phyloP scores from a whole-genome alignment of 2,113 vertebrate species.

The Mungos mungo region DNA sequence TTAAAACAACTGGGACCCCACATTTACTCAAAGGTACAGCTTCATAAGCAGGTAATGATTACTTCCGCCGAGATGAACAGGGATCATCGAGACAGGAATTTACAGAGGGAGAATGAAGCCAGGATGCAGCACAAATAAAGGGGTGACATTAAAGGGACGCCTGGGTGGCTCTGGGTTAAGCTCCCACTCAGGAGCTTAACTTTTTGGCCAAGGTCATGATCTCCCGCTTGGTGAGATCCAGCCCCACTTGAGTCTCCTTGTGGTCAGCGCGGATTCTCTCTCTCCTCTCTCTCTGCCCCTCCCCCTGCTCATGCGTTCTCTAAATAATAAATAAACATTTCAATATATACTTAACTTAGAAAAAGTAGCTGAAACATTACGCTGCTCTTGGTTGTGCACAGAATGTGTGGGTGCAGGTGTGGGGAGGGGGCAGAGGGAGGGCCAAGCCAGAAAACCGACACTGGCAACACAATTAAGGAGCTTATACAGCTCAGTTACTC shows the following conservation, averaged over 20 bases:
- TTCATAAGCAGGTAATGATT: conserved; percentile 27
- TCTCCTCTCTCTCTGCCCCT: too few relatives aligned
- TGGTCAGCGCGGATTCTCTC: too few relatives aligned
- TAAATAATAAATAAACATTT: too few relatives aligned
- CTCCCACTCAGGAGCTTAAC: too few relatives aligned
- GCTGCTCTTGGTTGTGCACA: background rate
- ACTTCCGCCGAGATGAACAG: background rate
- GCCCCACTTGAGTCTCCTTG: too few relatives aligned
- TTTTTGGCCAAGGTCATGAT: too few relatives aligned
- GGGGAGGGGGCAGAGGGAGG: background rate
- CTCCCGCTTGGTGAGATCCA: too few relatives aligned
- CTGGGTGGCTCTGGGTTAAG: too few relatives aligned
- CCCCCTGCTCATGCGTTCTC: too few relatives aligned
- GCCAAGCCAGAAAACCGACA: background rate
- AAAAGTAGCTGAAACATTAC: background rate
- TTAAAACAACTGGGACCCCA: background rate
- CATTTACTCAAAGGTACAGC: background rate
- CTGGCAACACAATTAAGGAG: background rate
- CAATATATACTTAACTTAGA: too few relatives aligned
- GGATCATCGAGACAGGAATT: background rate
- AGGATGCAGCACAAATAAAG: background rate
- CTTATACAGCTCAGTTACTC: background rate
- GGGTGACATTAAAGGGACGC: background rate
- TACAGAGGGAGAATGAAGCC: background rate
- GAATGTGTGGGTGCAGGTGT: background rate